Percentiles rank a stretch among this genome's conserved stretches.
phyloP scores from a whole-genome alignment of 2,888 invertebrate genomes.

The Schrankia costaestrigalis region DNA sequence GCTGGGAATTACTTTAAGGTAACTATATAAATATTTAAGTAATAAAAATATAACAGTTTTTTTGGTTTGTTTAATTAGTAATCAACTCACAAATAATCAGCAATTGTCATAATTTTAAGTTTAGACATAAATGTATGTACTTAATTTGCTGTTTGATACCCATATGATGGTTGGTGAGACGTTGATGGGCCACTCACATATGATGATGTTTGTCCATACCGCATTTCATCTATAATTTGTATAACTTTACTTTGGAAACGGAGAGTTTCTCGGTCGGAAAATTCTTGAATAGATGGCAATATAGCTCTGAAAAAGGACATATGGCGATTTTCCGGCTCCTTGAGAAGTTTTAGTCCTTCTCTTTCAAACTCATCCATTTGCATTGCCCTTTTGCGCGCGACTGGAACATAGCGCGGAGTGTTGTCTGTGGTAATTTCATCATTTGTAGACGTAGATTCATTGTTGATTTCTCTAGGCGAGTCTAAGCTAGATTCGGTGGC shows the following conservation, averaged over 20 bases:
- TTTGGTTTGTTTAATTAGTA: no score
- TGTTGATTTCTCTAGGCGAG: conserved; percentile 20
- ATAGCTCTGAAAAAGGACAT: conserved; percentile 24
- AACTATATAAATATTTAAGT: no score
- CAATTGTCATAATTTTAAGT: no score
- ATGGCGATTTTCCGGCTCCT: conserved; percentile 27
- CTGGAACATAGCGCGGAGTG: conserved; percentile 17
- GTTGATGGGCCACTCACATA: no score
- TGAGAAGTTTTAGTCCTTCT: conserved; percentile 15
- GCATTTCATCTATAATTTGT: conserved; percentile 30
- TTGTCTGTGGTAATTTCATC: no score
- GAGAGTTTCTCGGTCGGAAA: conserved; percentile 24
- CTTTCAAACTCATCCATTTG: conserved; percentile 27
- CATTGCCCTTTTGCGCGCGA: conserved; percentile 25
- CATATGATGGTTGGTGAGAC: conserved; percentile 24
- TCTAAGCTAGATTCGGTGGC: conserved; percentile 21
- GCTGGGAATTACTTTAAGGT: conserved; percentile 22
- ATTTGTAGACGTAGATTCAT: conserved; percentile 19
- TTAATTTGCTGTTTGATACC: conserved; percentile 26
- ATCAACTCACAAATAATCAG: no score
- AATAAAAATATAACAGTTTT: no score
- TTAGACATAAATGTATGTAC: conserved; percentile 21
- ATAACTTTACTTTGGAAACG: conserved; percentile 26
- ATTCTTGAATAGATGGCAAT: conserved; percentile 23
- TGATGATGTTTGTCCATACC: no score